Evolutionary conservation across 2,888 invertebrate species (phyloP), one percentile per base, ranked within the genome.

Genomic region (Cyaniris semiargus): DNA sequence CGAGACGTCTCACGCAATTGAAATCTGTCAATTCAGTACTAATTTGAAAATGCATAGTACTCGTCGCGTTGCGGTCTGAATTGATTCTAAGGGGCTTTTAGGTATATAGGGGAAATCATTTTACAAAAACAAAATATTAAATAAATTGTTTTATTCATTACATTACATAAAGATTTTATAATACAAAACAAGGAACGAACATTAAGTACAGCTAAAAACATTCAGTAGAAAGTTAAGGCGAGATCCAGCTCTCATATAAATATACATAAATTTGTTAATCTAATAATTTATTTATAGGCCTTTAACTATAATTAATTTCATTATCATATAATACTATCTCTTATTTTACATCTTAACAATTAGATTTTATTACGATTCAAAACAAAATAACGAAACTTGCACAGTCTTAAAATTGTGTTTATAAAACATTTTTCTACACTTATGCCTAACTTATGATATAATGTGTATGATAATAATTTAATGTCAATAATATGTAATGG

Each of bases 111-210:
- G 3, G 18, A 53, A 18, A 53, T 18, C 3, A 53, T 53, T 4
- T 15, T 15, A 74, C 3, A 74, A 3, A 48, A 74, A 15, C 38
- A 23, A 53, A 74, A 53, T 5, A 27, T 74, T 53, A 21, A 4
- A 53, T 53, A 74, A 53, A 53, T 27, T 74, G 3, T 74, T 74
- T 72, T 74, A 74, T 74, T 74, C 15, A 38, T 74, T 74, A 74
- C 53, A 74, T 48, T 48, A 74, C 74, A 74, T 53, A 74, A 53
- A 74, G 48, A 48, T 74, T 74, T 53, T 74, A 74, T 74, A 74
- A 53, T 74, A 74, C 74, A 74, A 74, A 74, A 74, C 31, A 74
- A 74, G 74, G 74, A 74, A 74, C 48, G 4, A 27, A 74, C 27
- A 53, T 74, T 72, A 27, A 53, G 53, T 74, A 53, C 18, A 74